phyloP scores from a whole-genome alignment of 2,888 invertebrate species.

The Poecilus cupreus region DNA sequence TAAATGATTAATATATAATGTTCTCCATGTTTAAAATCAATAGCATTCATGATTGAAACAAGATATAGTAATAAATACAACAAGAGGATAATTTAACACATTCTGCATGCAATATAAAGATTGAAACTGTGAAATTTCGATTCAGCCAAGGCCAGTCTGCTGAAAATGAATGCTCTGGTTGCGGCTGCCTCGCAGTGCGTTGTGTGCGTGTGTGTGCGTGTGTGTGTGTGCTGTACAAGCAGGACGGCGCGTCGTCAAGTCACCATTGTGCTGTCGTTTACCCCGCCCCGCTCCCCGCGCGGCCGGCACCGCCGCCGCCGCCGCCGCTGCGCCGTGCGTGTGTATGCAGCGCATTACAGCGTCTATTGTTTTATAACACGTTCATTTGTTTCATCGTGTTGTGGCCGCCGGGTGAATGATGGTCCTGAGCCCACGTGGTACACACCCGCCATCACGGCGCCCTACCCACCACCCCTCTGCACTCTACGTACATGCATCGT shows the following conservation, averaged over 20 bases:
- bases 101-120: conserved; percentile 21
- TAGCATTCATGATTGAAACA: conserved; percentile 1
- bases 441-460: conserved; percentile 51
- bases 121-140: conserved; percentile 30
- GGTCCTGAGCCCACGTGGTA: conserved; percentile 54
- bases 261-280: conserved; percentile 56
- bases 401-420: conserved; percentile 57
- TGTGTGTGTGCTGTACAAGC: conserved; percentile 10
- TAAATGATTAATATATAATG: neutral
- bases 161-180: conserved; percentile 27
- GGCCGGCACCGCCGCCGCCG: conserved; percentile 3
- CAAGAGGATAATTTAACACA: conserved; percentile 10
- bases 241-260: conserved; percentile 40
- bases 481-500: too few species aligned
- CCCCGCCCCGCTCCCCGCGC: conserved; percentile 16
- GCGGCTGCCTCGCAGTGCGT: neutral
- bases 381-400: conserved; percentile 60
- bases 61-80: conserved; percentile 22
- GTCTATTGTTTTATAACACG: conserved; percentile 59
- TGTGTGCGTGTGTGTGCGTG: conserved; percentile 8
- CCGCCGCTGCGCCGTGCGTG: conserved; percentile 38
- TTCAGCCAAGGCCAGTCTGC: conserved; percentile 3
- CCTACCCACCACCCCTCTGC: too few species aligned
- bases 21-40: neutral
- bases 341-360: conserved; percentile 53